Evolutionary conservation across 2,888 invertebrate species (phyloP).

Genomic region (Chrysotoxum bicinctum): DNA sequence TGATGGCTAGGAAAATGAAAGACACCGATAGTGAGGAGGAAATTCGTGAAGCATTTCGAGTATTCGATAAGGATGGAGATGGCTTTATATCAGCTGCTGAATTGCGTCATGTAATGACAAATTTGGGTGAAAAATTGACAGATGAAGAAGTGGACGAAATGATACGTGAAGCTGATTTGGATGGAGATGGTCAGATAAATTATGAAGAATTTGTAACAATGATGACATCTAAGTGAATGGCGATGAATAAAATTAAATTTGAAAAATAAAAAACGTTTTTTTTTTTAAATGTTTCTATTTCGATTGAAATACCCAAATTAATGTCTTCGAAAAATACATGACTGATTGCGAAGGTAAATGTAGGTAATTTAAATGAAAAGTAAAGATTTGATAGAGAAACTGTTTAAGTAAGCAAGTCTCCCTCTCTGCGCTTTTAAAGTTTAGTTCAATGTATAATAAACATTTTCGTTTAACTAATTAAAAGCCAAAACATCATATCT

Average conservation of each 20-base stretch:
- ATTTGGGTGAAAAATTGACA: conserved; percentile 98
- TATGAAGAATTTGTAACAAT: conserved; percentile 93
- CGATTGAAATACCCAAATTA: no score
- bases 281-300: no score
- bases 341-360: no score
- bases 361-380: no score
- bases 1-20: conserved; percentile 99
- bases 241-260: not conserved
- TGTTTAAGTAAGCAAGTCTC: no score
- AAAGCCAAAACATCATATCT: not conserved
- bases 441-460: no score
- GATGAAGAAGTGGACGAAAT: conserved; percentile 99
- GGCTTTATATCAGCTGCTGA: conserved; percentile 98
- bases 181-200: conserved; percentile 96
- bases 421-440: no score
- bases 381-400: no score
- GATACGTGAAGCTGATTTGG: conserved; percentile 99
- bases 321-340: no score
- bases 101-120: conserved; percentile 98
- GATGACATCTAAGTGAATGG: conserved; percentile 95
- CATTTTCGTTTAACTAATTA: no score
- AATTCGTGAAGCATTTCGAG: conserved; percentile 98
- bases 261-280: not conserved
- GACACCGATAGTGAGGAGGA: conserved; percentile 99
- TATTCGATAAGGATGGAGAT: conserved; percentile 99